Percentiles rank a stretch among this genome's conserved stretches.
Conservation (phyloP, 2,888 invertebrate genomes). For the Matsumyia berberina region DNA sequence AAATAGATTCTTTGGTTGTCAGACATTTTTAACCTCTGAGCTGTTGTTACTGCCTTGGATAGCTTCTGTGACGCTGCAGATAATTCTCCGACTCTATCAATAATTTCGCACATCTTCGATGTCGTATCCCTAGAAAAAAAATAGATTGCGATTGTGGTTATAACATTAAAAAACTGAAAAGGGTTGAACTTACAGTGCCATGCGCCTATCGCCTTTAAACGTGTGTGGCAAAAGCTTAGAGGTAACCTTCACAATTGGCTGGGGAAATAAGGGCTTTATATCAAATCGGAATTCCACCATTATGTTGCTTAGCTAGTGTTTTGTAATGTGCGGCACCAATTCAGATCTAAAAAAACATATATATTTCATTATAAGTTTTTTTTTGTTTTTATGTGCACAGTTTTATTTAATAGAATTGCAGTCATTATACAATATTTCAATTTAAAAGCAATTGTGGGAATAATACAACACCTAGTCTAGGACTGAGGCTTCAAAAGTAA, state of each 20-base stretch:
- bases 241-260: slow-evolving; percentile 85
- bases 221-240: slow-evolving; percentile 85
- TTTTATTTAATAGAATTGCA: no score
- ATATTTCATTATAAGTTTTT: no score
- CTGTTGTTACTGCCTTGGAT: slow-evolving; percentile 89
- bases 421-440: no score
- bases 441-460: no score
- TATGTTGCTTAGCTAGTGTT: slow-evolving; percentile 36
- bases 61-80: slow-evolving; percentile 91
- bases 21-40: slow-evolving; percentile 87
- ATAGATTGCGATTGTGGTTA: background rate
- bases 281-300: slow-evolving; percentile 86
- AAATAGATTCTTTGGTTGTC: slow-evolving; percentile 84
- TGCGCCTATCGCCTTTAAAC: slow-evolving; percentile 85
- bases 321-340: slow-evolving; percentile 32
- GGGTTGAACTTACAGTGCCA: slow-evolving; percentile 84
- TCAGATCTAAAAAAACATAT: slow-evolving; percentile 29
- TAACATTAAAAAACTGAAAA: slow-evolving; percentile 32
- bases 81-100: slow-evolving; percentile 89
- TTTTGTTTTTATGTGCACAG: no score
- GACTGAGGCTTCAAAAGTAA: no score
- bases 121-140: slow-evolving; percentile 84
- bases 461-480: no score
- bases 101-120: slow-evolving; percentile 86
- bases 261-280: slow-evolving; percentile 85